A percentile compares a stretch with the other conserved stretches of the same genome.
These are phyloP conservation scores for Drosophila ironensis DNA, from an alignment of 1,140 invertebrate genomes.

Conservation along the genomic window DNA sequence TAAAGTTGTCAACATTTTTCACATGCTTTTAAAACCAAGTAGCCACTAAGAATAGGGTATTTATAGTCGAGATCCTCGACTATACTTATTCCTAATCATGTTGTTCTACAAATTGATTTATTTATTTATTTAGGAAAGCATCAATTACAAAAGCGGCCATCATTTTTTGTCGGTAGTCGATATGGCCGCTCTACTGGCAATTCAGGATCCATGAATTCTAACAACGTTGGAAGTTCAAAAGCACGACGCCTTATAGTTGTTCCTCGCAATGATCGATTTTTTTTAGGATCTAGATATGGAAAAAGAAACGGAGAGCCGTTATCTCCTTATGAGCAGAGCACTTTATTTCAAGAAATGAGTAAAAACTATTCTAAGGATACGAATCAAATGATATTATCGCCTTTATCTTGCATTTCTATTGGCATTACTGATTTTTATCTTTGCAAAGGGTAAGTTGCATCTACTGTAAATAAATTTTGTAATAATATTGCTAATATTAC, in stretches of 20 bases:
- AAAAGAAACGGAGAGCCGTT: constrained; percentile 60
- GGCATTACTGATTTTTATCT: constrained; percentile 65
- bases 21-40: too few relatives aligned
- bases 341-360: constrained; percentile 22
- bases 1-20: too few relatives aligned
- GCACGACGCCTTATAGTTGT: constrained; percentile 64
- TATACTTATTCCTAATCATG: background rate
- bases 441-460: constrained; percentile 61
- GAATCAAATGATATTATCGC: background rate
- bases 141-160: constrained; percentile 55
- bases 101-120: background rate
- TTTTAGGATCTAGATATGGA: constrained; percentile 78
- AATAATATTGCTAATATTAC: background rate
- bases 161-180: constrained; percentile 80
- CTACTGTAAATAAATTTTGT: too few relatives aligned
- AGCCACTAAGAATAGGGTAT: too few relatives aligned
- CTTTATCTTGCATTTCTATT: constrained; percentile 65
- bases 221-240: constrained; percentile 45
- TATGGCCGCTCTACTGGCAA: constrained; percentile 72
- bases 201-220: background rate
- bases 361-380: constrained; percentile 10
- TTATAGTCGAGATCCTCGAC: too few relatives aligned
- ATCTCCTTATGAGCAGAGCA: constrained; percentile 55
- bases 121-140: constrained; percentile 32
- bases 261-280: constrained; percentile 79